Evolutionary conservation across 2,797 vertebrate genomes (phyloP).

Genomic region (Bradypodion pumilum): DNA sequence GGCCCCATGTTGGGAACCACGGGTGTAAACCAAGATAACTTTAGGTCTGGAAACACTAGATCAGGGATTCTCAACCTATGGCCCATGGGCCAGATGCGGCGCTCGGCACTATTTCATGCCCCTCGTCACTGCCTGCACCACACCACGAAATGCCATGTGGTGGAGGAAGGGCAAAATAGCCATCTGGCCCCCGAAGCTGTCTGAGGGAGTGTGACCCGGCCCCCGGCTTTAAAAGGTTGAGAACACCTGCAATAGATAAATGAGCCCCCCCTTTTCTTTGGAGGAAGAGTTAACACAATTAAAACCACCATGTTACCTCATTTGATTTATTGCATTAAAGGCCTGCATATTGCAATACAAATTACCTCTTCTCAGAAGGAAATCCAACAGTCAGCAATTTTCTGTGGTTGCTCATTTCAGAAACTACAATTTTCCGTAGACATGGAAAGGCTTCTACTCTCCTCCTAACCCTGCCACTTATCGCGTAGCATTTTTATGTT

Average conservation of each 20-base stretch:
- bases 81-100: too few relatives aligned
- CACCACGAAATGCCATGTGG: too few relatives aligned
- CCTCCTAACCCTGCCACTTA: neutral
- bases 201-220: too few relatives aligned
- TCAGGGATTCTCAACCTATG: too few relatives aligned
- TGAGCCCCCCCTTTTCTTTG: too few relatives aligned
- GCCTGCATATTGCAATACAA: neutral
- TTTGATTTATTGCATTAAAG: slow-evolving; percentile 16
- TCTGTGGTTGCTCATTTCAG: neutral
- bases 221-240: too few relatives aligned
- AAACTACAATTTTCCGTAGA: neutral
- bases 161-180: too few relatives aligned
- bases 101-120: too few relatives aligned
- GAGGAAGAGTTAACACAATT: slow-evolving; percentile 4
- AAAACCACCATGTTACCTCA: neutral
- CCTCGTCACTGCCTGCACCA: too few relatives aligned
- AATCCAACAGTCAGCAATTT: neutral
- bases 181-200: too few relatives aligned
- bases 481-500: neutral
- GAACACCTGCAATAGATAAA: too few relatives aligned
- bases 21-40: neutral
- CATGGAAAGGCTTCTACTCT: neutral
- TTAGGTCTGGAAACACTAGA: neutral
- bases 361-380: slow-evolving; percentile 4
- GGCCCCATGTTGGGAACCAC: too few relatives aligned